Base-by-base conservation (phyloP, 2,113 vertebrate species). In the Nestor notabilis region DNA sequence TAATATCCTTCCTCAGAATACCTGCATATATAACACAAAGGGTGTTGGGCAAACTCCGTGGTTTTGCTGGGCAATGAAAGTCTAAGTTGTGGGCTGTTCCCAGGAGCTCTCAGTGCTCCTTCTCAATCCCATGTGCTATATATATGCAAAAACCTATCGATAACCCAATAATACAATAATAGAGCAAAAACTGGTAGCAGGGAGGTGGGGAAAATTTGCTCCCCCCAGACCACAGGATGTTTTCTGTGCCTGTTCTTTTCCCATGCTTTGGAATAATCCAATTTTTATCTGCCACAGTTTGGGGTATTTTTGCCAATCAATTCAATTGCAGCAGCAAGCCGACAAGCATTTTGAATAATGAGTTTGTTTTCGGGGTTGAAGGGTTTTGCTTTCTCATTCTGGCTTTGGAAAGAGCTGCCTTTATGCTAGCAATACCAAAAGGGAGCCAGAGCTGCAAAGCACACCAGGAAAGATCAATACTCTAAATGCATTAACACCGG, bases 401-500 rank as follows among this genome's bases (percentile, higher is more conserved):
- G 44, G 65, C 83, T 96, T 92, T 93, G 89, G 92, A 89, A 89
- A 74, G 74, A 94, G 58, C 93, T 70, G 89, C 83, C 74, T 93
- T 84, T 95, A 58, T 89, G 87, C 43, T 91, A 10, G 24, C 81
- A 58, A 50, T 33, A 89, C 96, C 95, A n/a, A 87, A 65, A 89
- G 93, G 92, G 94, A 97, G 65, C 83, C 9, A 14, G 91, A 37
- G 89, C 96, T 89, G 96, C 88, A 87, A 8, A 96, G 82, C 94
- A 23, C 89, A 47, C 49, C 53, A 83, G 77, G 87, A 87, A 85
- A 93, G 96, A 96, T 97, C 97, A 50, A 97, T 97, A 96, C 91
- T 97, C 89, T 89, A 97, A 97, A 96, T 94, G 89, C 89, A 91
- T 97, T 95, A 97, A 95, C 95, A 95, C 95, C 64, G 66, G 96